Base-by-base conservation (phyloP, 2,888 invertebrate genomes). In the Cheilosia soror region DNA sequence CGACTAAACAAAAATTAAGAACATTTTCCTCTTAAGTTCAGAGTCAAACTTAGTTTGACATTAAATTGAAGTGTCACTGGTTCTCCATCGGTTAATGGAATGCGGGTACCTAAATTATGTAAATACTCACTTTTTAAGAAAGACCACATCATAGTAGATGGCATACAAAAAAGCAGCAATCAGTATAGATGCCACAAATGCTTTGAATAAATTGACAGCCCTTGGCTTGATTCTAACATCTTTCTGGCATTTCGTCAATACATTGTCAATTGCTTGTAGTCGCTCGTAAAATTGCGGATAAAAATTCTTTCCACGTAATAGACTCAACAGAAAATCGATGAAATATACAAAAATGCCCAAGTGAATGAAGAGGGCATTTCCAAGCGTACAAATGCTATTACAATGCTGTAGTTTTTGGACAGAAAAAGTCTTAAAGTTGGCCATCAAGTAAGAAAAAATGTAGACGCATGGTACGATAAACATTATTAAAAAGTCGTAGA, bases 281-380 rank as follows among this genome's bases (percentile, higher is more conserved):
- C 88, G 88, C 33, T 87, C 79, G 47, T 90, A 87, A 72, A 91
- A 92, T 20, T 89, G 88, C 13, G 89, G 80, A 58, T 89, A 92
- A 69, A 92, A 92, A 9, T 87, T 76, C 44, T 91, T 91, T 5
- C 91, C 90, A 0, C 91, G 90, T 44, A 88, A 87, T 0, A 92
- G 31, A n/a, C 90, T 90, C 44, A 91, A 25, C 5, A 89, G 4
- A 15, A 87, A 88, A 13, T 89, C 88, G 4, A 88, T 88, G 9
- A 90, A 29, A 55, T 92, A 92, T 4, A 92, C 89, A 47, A 89
- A 90, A 9, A 90, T 88, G 0, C 92, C 92, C 81, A 92, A 42
- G 53, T 91, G 88, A 81, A 90, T 89, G 20, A 91, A 90, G 0
- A 92, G 88, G n/a, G 87, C 86, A 75, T 88, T 90, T 66, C 89